Evolutionary conservation across 2,113 vertebrate genomes (phyloP).

Genomic region (Syngnathus typhle): DNA sequence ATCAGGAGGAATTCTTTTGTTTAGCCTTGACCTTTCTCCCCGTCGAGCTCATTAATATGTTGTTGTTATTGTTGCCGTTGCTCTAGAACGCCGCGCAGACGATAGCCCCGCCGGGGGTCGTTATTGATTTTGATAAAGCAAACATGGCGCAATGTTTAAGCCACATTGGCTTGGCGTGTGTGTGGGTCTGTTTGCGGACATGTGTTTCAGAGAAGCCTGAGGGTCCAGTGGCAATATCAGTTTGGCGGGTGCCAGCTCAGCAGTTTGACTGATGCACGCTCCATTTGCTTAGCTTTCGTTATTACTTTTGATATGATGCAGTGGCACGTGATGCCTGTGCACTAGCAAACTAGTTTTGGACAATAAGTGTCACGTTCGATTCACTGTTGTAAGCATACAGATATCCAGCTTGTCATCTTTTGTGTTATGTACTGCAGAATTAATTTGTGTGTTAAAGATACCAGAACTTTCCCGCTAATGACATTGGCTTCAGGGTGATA

Average conservation of each 20-base stretch:
- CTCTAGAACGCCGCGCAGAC: slow-evolving; percentile 31
- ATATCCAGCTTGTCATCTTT: slow-evolving; percentile 17
- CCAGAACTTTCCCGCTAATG: slow-evolving; percentile 42
- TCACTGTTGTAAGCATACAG: background rate
- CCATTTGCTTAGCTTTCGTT: background rate
- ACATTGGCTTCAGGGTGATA: slow-evolving; percentile 40
- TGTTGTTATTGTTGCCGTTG: slow-evolving; percentile 50
- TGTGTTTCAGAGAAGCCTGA: slow-evolving; percentile 18
- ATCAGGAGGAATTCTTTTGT: slow-evolving; percentile 68
- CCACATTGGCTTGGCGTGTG: slow-evolving; percentile 22
- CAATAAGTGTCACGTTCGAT: background rate
- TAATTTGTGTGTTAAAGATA: slow-evolving; percentile 41
- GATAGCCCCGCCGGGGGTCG: slow-evolving; percentile 31
- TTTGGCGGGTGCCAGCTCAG: slow-evolving; percentile 37
- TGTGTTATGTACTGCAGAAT: slow-evolving; percentile 24
- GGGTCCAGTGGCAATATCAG: slow-evolving; percentile 20
- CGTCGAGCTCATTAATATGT: slow-evolving; percentile 63
- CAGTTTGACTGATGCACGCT: slow-evolving; percentile 33
- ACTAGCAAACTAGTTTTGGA: slow-evolving; percentile 23
- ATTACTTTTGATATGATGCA: background rate
- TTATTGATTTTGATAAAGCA: slow-evolving; percentile 68
- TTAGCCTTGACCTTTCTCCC: slow-evolving; percentile 72
- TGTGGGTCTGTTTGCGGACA: slow-evolving; percentile 21
- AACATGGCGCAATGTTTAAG: slow-evolving; percentile 45
- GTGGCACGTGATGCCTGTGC: background rate